A percentile compares a stretch with the other conserved stretches of the same genome.
These are phyloP conservation scores for Melipona beecheii DNA, from an alignment of 2,888 invertebrate species.

Conservation along the genomic window DNA sequence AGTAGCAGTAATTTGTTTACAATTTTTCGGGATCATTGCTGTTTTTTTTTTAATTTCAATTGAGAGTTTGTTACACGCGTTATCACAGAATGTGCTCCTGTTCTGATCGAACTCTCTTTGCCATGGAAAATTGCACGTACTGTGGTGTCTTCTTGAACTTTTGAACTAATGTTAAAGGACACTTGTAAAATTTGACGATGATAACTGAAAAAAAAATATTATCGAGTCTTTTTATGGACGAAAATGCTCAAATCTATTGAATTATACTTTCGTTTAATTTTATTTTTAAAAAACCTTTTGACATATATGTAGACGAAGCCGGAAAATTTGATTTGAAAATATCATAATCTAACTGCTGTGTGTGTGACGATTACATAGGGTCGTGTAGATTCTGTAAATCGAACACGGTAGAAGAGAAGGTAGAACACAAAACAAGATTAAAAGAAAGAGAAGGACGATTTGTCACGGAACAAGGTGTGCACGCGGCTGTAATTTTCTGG, in stretches of 20 bases:
- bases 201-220: not conserved
- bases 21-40: not conserved
- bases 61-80: not conserved
- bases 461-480: not conserved
- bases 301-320: not conserved
- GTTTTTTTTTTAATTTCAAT: not conserved
- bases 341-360: no score
- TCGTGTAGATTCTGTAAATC: not conserved
- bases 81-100: slow-evolving; percentile 52
- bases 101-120: slow-evolving; percentile 7
- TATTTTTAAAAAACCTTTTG: not conserved
- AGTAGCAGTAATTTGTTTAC: not conserved
- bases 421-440: not conserved
- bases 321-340: not conserved
- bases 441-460: not conserved
- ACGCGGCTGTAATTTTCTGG: slow-evolving; percentile 36
- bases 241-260: not conserved
- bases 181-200: not conserved
- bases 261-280: not conserved
- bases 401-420: no score
- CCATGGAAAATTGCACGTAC: not conserved
- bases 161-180: no score
- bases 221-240: not conserved
- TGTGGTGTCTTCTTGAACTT: not conserved
- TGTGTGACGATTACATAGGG: not conserved